These are phyloP conservation scores for Limenitis camilla DNA, from an alignment of 2,888 invertebrate genomes.

Conservation along the genomic window DNA sequence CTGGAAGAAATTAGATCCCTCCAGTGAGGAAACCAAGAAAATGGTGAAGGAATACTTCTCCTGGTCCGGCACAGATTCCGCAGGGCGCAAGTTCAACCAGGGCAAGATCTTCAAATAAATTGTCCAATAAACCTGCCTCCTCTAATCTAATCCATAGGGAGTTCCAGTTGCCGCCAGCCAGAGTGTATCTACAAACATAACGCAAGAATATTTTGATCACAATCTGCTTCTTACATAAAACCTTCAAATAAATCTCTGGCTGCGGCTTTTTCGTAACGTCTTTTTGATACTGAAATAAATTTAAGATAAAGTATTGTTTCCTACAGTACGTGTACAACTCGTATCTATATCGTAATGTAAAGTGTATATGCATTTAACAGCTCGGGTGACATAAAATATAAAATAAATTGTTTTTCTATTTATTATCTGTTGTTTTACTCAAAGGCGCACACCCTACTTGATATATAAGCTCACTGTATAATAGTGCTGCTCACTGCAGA, in stretches of 20 bases:
- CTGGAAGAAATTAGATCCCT: conserved; percentile 94
- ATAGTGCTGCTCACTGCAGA: no score
- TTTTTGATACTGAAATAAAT: conserved; percentile 9
- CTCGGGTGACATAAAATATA: conserved; percentile 34
- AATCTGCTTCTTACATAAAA: no score
- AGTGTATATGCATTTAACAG: conserved; percentile 43
- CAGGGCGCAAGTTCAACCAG: conserved; percentile 95
- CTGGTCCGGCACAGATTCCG: conserved; percentile 90
- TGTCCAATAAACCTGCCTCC: no score
- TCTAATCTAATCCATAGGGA: no score
- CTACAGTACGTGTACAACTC: background rate
- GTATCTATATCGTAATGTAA: conserved; percentile 26
- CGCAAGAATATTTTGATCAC: no score
- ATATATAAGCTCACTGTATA: no score
- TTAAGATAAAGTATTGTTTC: background rate
- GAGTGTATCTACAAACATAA: no score
- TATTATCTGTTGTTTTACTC: conserved; percentile 25
- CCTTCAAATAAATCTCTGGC: background rate
- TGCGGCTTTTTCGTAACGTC: background rate
- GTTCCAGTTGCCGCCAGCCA: no score
- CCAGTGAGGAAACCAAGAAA: conserved; percentile 85
- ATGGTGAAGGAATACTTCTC: conserved; percentile 92
- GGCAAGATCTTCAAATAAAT: conserved; percentile 98
- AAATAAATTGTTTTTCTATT: conserved; percentile 58
- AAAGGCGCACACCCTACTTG: no score